phyloP scores from a whole-genome alignment of 2,797 vertebrate genomes.

The Eulemur mongoz region DNA sequence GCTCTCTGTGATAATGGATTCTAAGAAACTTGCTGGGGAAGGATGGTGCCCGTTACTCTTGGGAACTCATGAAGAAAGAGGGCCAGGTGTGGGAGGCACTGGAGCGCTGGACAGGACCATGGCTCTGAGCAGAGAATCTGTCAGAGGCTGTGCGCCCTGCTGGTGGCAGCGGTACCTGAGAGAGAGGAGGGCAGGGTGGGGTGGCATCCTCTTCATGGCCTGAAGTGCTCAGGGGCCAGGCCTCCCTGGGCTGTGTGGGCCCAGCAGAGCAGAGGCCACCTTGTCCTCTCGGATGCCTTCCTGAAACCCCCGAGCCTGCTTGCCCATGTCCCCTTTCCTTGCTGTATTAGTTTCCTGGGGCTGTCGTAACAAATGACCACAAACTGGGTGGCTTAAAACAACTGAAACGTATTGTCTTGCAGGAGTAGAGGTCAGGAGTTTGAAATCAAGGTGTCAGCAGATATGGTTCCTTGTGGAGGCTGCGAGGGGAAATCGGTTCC shows the following conservation, averaged over 20 bases:
- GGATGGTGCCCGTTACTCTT: not conserved
- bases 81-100: not conserved
- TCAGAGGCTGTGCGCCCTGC: not conserved
- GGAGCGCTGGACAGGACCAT: not conserved
- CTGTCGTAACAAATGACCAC: not conserved
- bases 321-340: not conserved
- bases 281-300: not conserved
- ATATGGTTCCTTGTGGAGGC: not conserved
- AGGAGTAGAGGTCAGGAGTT: not conserved
- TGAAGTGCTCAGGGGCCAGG: not conserved
- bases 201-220: not conserved
- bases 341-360: not conserved
- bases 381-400: not conserved
- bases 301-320: not conserved
- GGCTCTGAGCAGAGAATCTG: not conserved
- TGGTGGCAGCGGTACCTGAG: not conserved
- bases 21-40: not conserved
- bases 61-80: not conserved
- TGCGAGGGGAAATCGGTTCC: not conserved
- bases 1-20: not conserved
- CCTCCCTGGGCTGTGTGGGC: not conserved
- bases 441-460: not conserved
- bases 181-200: not conserved
- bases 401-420: not conserved
- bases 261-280: not conserved